Base-by-base conservation (phyloP, 2,797 vertebrate genomes). In the Paedocypris micromegethes region DNA sequence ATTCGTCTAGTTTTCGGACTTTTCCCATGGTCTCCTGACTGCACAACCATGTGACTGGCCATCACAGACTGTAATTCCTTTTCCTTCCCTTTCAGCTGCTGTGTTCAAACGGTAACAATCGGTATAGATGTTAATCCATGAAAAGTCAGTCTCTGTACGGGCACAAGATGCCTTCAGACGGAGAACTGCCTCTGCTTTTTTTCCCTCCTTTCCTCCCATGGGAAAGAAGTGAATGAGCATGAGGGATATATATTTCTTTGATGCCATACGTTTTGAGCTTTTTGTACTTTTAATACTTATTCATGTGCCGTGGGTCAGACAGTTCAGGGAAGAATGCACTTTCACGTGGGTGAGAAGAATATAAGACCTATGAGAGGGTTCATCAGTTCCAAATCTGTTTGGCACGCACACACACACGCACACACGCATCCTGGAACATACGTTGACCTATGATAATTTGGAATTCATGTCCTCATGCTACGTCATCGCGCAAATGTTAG, bases 81-180 rank as follows among this genome's bases (percentile, higher is more conserved):
- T 57, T 9, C 48, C 46, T 64, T 57, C 52, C 23, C 68, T 61
- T 57, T 56, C 60, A 59, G 7, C n/a, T 50, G 7, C 79, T 85
- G 80, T 80, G 82, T 83, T 83, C 77, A 58, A 82, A 85, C 86
- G 81, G 84, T 84, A 87, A 87, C 85, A 86, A 78, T 87, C 81
- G 77, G 82, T 81, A 79, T 86, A 82, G 86, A 88, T 88, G 84
- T 88, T 88, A 90, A 88, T 88, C 89, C 86, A 80, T 82, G 81
- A 86, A 79, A 87, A 86, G 83, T 79, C 66, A 61, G 41, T 55
- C 64, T 49, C 50, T 3, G 43, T 49, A 38, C 64, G 74, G 82
- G 84, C 85, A 87, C 82, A 82, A 84, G 86, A 85, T 85, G 46
- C 62, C 83, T 80, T 9, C 43, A 62, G 56, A 40, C 58, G 4